A percentile compares a stretch with the other conserved stretches of the same genome.
phyloP scores from a whole-genome alignment of 2,797 vertebrate species.

The Helostoma temminkii region DNA sequence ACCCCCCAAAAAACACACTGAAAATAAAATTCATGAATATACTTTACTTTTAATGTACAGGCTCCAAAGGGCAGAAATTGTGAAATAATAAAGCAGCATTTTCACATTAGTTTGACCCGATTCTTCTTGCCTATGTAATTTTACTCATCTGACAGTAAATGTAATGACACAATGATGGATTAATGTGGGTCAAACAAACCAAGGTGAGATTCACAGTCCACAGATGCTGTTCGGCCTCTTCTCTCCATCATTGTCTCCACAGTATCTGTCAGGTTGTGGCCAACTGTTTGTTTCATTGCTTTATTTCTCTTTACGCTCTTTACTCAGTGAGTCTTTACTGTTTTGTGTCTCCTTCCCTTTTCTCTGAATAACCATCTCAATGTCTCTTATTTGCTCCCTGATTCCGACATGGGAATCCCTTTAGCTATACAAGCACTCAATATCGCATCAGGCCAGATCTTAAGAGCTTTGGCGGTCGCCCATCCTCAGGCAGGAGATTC shows the following conservation, averaged over 20 bases:
- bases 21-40: too few species aligned
- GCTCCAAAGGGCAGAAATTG: not conserved
- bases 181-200: conserved; percentile 35
- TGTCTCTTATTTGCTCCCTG: conserved; percentile 10
- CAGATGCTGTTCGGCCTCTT: conserved; percentile 8
- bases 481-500: conserved; percentile 31
- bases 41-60: not conserved
- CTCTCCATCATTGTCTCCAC: conserved; percentile 14
- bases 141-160: conserved; percentile 17
- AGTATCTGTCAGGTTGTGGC: conserved; percentile 6
- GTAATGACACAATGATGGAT: conserved; percentile 46
- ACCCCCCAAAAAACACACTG: too few species aligned
- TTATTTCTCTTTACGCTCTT: conserved; percentile 8
- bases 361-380: conserved; percentile 4
- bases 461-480: conserved; percentile 41
- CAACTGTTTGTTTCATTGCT: conserved; percentile 4
- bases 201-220: conserved; percentile 36
- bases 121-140: conserved; percentile 13
- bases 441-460: conserved; percentile 26
- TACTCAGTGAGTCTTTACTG: not conserved
- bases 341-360: conserved; percentile 23
- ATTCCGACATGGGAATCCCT: conserved; percentile 22
- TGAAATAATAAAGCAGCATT: not conserved
- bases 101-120: conserved; percentile 13
- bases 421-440: conserved; percentile 27